These are phyloP conservation scores for Xylocopa sonorina DNA, from an alignment of 1,140 invertebrate species.

Conservation along the genomic window DNA sequence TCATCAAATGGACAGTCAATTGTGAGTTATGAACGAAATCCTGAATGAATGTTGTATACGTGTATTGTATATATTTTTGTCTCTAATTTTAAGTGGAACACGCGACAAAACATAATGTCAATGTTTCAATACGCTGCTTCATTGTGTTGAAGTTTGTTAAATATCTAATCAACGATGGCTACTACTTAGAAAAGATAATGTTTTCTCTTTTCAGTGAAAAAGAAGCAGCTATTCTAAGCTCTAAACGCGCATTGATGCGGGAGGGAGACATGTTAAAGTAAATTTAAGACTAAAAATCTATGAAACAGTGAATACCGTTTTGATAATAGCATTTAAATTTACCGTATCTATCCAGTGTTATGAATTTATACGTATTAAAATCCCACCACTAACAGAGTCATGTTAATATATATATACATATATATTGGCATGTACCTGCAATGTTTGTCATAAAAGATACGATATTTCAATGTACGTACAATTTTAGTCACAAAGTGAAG, in stretches of 20 bases:
- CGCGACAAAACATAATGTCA: background rate
- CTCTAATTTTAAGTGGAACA: constrained; percentile 35
- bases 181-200: constrained; percentile 53
- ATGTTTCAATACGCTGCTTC: constrained; percentile 14
- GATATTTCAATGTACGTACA: background rate
- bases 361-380: constrained; percentile 28
- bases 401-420: constrained; percentile 17
- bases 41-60: constrained; percentile 33
- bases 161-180: constrained; percentile 47
- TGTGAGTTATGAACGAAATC: constrained; percentile 10
- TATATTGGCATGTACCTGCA: constrained; percentile 5
- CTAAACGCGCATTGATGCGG: background rate
- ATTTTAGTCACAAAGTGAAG: constrained; percentile 14
- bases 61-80: constrained; percentile 31
- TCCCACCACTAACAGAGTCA: background rate
- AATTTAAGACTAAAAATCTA: constrained; percentile 14
- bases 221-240: background rate
- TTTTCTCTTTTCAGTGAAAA: constrained; percentile 23
- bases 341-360: constrained; percentile 11
- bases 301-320: background rate
- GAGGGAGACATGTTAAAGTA: constrained; percentile 17
- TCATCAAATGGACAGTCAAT: constrained; percentile 36
- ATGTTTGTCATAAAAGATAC: background rate
- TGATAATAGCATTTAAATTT: constrained; percentile 38
- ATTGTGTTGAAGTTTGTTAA: constrained; percentile 54